phyloP scores from a whole-genome alignment of 2,888 invertebrate genomes.

The Melikaiella ostensackeni region DNA sequence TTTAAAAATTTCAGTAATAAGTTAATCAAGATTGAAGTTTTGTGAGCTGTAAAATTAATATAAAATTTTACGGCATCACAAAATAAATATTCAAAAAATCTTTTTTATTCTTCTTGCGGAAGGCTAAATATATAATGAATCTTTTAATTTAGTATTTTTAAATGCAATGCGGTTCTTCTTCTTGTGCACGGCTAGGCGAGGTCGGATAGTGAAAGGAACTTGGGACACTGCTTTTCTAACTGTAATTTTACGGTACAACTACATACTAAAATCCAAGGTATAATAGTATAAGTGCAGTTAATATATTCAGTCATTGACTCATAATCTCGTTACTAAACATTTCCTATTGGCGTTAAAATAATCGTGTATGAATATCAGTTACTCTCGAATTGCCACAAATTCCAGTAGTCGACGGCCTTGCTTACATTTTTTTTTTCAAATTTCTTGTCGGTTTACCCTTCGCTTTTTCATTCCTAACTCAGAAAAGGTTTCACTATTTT shows the following conservation, averaged over 20 bases:
- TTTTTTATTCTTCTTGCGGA: neutral
- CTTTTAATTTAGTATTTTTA: neutral
- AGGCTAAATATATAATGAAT: neutral
- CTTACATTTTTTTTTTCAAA: neutral
- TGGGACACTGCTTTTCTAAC: constrained; percentile 52
- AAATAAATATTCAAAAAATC: neutral
- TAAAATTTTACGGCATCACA: no score
- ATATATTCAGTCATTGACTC: neutral
- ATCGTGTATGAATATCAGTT: constrained; percentile 1
- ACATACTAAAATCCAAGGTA: constrained; percentile 7
- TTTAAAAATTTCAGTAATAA: no score
- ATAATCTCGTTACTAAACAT: constrained; percentile 1
- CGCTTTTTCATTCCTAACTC: neutral
- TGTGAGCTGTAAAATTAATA: no score
- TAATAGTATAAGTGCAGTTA: neutral
- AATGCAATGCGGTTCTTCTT: neutral
- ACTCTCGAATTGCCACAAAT: neutral
- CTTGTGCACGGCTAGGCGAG: constrained; percentile 55
- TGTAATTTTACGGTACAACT: constrained; percentile 36
- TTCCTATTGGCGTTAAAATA: constrained; percentile 7
- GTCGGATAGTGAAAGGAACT: constrained; percentile 70
- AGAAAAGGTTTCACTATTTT: no score
- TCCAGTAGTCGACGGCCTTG: neutral
- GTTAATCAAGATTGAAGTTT: no score
- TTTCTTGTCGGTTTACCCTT: neutral